phyloP scores from a whole-genome alignment of 2,797 vertebrate species.

The Pelochelys cantorii region DNA sequence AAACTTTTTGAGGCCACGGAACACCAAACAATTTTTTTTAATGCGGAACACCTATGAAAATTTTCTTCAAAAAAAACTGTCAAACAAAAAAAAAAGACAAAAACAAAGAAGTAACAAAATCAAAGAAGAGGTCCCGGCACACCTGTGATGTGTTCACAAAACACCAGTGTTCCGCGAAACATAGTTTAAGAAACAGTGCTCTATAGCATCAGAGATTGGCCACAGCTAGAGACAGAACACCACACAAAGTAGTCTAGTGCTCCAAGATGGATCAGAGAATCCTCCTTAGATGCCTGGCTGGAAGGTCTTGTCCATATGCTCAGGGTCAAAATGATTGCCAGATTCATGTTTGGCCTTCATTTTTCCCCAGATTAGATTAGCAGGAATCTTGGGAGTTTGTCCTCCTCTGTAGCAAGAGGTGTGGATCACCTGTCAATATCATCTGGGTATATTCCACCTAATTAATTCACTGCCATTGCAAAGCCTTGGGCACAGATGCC shows the following conservation, averaged over 20 bases:
- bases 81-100: no score
- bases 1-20: no score
- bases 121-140: no score
- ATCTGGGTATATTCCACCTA: not conserved
- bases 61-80: no score
- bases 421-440: not conserved
- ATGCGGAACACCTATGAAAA: no score
- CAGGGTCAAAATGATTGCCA: not conserved
- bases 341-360: not conserved
- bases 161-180: no score
- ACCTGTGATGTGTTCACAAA: no score
- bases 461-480: not conserved
- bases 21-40: no score
- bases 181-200: not conserved
- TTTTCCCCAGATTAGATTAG: not conserved
- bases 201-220: not conserved
- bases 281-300: not conserved
- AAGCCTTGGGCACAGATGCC: not conserved
- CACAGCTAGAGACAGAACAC: not conserved
- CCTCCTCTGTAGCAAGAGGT: not conserved
- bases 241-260: not conserved
- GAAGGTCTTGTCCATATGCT: not conserved
- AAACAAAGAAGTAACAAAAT: no score
- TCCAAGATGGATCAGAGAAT: not conserved
- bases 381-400: not conserved